Percentiles rank a stretch among this genome's conserved stretches.
Conservation (phyloP, 2,113 vertebrate genomes). For the Pygoscelis adeliae region DNA sequence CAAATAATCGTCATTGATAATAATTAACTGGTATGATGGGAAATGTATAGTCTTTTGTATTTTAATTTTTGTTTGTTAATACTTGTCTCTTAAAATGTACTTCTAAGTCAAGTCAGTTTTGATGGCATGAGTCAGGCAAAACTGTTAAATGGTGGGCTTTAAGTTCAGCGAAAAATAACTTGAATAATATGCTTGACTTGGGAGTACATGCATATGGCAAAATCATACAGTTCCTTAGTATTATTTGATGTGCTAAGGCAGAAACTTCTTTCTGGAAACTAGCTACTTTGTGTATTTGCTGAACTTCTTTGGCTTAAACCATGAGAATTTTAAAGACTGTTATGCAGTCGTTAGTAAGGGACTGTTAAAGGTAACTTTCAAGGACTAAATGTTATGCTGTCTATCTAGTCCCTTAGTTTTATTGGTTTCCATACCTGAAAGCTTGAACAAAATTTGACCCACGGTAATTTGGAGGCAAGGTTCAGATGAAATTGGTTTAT, state of each 20-base stretch:
- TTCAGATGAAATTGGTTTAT: not conserved
- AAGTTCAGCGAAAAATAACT: not conserved
- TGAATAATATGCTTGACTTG: not conserved
- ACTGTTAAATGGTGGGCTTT: not conserved
- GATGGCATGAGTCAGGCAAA: not conserved
- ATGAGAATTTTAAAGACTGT: not conserved
- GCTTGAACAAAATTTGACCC: not conserved
- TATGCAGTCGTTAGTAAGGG: fast-evolving
- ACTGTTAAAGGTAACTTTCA: not conserved
- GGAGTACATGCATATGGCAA: not conserved
- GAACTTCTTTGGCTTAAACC: not conserved
- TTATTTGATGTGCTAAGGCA: not conserved
- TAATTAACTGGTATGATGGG: not conserved
- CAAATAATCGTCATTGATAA: not conserved
- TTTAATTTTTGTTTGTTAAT: not conserved
- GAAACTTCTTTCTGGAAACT: not conserved
- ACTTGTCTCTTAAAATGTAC: not conserved
- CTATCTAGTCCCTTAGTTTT: not conserved
- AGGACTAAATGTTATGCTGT: not conserved
- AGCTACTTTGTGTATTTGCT: not conserved
- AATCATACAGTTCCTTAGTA: not conserved
- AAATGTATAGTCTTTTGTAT: not conserved
- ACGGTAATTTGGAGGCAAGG: not conserved
- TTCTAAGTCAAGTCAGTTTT: not conserved
- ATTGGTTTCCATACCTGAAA: not conserved